Base-by-base conservation (phyloP, 2,113 vertebrate species). In the Bos javanicus region DNA sequence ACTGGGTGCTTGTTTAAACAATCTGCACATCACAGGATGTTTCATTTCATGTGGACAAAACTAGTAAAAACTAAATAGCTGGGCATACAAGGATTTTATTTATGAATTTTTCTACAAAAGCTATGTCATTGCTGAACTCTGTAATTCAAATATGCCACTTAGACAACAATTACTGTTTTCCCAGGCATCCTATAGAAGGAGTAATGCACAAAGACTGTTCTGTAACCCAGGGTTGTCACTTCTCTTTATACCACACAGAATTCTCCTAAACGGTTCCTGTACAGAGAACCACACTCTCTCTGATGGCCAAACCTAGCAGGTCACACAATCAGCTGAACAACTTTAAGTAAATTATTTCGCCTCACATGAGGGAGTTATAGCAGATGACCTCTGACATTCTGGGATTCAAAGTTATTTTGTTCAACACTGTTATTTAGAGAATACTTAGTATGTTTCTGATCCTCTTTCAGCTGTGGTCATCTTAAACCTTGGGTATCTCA, bases 1-100 rank as follows among this genome's bases (percentile, higher is more conserved):
- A 6, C 1, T 80, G 52, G 43, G 15, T 76, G 19, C 23, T 67
- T 81, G 52, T 46, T 26, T 78, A 54, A 86, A 81, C 26, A 94
- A 94, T 85, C 54, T 84, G 25, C 74, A 46, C 17, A 83, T 36
- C 30, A 78, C 33, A 93, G 21, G 4, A 36, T 91, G 36, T n/a
- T 94, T 93, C 50, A 90, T 94, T 92, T 80, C 74, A 8, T 87
- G 11, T 87, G n/a, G 36, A 71, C 62, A 95, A 95, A 96, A 90
- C 74, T 80, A 87, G 71, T 92, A 83, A 84, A 95, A 96, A 60
- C 16, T 88, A 28, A 87, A 60, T 60, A 83, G 16, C 4, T 94
- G 76, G n/a, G 21, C 19, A 76, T 19, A 62, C 17, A 86, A 82
- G 12, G 46, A 62, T 5, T 86, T 97, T 92, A 25, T 74, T 46